Evolutionary conservation across 2,797 vertebrate species (phyloP).

Genomic region (Odontamblyopus rebecca): DNA sequence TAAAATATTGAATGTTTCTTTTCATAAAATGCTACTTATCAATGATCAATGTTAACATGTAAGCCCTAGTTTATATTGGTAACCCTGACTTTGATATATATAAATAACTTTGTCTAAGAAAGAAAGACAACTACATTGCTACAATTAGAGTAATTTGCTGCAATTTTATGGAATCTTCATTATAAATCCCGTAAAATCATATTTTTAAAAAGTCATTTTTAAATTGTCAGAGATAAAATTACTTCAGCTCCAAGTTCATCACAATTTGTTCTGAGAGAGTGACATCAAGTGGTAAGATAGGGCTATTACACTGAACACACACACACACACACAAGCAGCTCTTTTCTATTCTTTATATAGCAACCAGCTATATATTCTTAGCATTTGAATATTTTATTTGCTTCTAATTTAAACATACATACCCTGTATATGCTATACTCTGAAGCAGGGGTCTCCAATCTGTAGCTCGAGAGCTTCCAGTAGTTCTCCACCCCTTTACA

Average conservation of each 20-base stretch:
- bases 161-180: background rate
- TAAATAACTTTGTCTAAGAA: background rate
- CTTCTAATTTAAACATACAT: background rate
- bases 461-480: no score
- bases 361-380: no score
- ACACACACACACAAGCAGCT: background rate
- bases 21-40: background rate
- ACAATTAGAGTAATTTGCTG: background rate
- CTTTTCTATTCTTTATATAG: background rate
- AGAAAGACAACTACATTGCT: background rate
- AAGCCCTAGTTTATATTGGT: background rate
- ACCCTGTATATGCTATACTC: background rate
- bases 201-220: background rate
- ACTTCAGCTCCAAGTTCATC: background rate
- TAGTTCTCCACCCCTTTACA: no score
- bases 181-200: background rate
- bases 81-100: background rate
- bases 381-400: background rate
- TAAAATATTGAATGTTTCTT: background rate
- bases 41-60: background rate
- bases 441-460: no score
- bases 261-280: constrained; percentile 39
- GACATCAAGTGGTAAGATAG: constrained; percentile 63
- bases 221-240: background rate
- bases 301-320: constrained; percentile 18